phyloP scores from a whole-genome alignment of 2,888 invertebrate species.

The Spilosoma lubricipeda region DNA sequence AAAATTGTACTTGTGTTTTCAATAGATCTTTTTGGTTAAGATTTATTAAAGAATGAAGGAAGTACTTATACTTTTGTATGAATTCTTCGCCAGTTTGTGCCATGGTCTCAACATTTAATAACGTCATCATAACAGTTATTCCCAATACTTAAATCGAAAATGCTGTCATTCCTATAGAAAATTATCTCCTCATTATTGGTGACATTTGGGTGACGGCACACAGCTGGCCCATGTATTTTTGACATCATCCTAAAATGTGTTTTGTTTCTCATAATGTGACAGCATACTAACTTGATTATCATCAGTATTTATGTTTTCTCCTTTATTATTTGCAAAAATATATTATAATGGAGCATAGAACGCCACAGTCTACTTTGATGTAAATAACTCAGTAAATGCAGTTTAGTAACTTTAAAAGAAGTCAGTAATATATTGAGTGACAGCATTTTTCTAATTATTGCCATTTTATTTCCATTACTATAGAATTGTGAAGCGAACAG shows the following conservation, averaged over 20 bases:
- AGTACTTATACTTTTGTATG: no score
- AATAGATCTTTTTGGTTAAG: background rate
- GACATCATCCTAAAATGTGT: background rate
- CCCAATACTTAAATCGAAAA: background rate
- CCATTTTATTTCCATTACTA: no score
- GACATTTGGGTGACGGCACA: background rate
- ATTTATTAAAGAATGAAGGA: background rate
- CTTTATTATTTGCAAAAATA: background rate
- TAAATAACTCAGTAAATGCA: background rate
- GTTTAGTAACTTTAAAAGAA: no score
- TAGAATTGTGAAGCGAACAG: no score
- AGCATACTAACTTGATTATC: conserved; percentile 1
- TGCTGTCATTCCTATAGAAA: background rate
- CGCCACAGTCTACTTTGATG: background rate
- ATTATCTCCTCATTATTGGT: background rate
- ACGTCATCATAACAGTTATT: background rate
- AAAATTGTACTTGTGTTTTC: no score
- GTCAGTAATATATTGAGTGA: no score
- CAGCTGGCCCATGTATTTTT: background rate
- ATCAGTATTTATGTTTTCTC: background rate
- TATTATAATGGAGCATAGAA: background rate
- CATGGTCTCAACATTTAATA: background rate
- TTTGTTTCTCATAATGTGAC: conserved; percentile 15
- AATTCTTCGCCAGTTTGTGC: no score
- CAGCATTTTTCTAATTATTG: no score